Evolutionary conservation across 2,797 vertebrate species (phyloP), one percentile per base, ranked within the genome.

Genomic region (Manis javanica): DNA sequence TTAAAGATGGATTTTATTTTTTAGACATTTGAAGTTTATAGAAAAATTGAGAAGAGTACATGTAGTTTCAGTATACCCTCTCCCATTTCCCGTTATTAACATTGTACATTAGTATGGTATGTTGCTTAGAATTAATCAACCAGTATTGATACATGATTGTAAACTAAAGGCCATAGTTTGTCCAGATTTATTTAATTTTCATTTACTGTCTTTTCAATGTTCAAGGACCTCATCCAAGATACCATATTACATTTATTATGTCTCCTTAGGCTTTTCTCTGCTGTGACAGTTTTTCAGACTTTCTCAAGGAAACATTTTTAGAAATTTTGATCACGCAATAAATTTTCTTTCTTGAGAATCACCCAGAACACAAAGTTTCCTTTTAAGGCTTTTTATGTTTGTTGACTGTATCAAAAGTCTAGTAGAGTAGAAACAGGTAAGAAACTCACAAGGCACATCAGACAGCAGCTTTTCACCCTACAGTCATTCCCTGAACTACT

Each of bases 281-380:
- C 29, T 71, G 26, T 59, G 42, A 71, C 53, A 79, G n/a, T 19
- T 92, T 63, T 42, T 79, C 16, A 77, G 34, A 89, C 19, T 85
- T 72, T 71, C 23, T 37, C 46, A 64, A 26, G 66, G 51, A 90
- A 72, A 39, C 0, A 19, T 71, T 78, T 37, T 57, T 39, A 79
- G 87, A 79, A 71, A 64, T 34, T 78, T 72, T 66, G 82, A 88
- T 66, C 57, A 66, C 16, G 21, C 84, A 37, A 1, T 69, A 57
- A 42, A 31, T 71, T 91, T 90, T 87, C 77, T 46, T 46, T 69
- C 66, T 59, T 71, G 55, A 91, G 63, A 86, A 81, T 93, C 16
- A 14, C 31, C 64, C 37, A 72, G 31, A 68, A 37, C 51, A 39
- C n/a, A 39, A 51, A 23, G 26, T 74, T 72, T 78, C 19, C 61